These are phyloP conservation scores for Quadriops clusia DNA, from an alignment of 2,888 invertebrate genomes.

Conservation along the genomic window DNA sequence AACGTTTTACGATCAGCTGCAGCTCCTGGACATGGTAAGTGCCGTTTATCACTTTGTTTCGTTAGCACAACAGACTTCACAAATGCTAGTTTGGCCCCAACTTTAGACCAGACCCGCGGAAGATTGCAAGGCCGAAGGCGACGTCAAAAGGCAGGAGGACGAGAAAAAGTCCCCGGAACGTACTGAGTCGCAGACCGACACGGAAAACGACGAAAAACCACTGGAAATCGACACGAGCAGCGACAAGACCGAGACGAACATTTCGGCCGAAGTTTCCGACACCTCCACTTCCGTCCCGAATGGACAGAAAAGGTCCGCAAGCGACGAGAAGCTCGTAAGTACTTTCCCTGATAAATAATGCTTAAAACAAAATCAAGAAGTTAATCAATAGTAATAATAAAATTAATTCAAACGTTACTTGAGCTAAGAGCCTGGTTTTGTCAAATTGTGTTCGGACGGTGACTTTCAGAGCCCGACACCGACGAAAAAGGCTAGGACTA, in stretches of 20 bases:
- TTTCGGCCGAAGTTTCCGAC: constrained; percentile 6
- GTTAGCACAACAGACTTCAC: background rate
- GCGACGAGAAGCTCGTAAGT: constrained; percentile 9
- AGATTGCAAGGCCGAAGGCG: constrained; percentile 9
- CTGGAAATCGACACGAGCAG: constrained; percentile 13
- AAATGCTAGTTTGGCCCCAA: background rate
- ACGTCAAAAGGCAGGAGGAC: background rate
- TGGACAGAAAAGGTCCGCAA: constrained; percentile 9
- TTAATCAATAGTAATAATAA: too few relatives aligned
- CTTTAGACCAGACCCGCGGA: too few relatives aligned
- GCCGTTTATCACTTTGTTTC: background rate
- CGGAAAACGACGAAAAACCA: constrained; percentile 14
- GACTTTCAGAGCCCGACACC: constrained; percentile 12
- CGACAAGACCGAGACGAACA: constrained; percentile 8
- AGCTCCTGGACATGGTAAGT: constrained; percentile 11
- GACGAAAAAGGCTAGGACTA: constrained; percentile 17
- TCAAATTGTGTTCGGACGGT: background rate
- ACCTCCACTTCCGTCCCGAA: constrained; percentile 1
- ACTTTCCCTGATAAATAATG: too few relatives aligned
- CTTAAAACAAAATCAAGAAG: too few relatives aligned
- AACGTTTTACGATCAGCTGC: constrained; percentile 7
- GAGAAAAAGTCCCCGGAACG: constrained; percentile 1
- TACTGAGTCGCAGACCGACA: constrained; percentile 7
- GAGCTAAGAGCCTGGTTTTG: background rate
- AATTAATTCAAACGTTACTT: background rate